Evolutionary conservation across 2,113 vertebrate genomes (phyloP).

Genomic region (Gymnobelideus leadbeateri): DNA sequence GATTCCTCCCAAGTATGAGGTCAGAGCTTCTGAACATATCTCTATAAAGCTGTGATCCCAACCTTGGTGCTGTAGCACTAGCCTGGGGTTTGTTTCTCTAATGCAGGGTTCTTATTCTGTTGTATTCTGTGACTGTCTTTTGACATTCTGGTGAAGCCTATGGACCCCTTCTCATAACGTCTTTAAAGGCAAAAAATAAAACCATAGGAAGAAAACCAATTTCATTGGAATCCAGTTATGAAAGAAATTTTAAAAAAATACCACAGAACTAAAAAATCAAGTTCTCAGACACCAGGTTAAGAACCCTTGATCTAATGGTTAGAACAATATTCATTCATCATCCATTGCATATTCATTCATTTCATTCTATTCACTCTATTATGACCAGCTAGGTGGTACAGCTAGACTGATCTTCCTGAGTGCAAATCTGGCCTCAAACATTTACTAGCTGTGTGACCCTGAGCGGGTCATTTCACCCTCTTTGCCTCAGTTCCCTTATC

Average conservation of each 20-base stretch:
- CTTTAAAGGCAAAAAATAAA: background rate
- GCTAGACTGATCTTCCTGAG: too few species aligned
- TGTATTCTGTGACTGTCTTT: background rate
- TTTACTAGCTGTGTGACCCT: background rate
- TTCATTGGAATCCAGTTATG: background rate
- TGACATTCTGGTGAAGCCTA: background rate
- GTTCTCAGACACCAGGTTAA: background rate
- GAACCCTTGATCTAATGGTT: background rate
- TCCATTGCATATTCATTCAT: background rate
- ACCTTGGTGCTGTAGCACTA: background rate
- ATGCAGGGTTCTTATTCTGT: background rate
- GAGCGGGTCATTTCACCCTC: background rate
- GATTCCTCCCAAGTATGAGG: conserved; percentile 97
- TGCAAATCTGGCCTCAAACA: background rate
- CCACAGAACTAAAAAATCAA: background rate
- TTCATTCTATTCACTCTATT: background rate
- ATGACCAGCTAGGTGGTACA: background rate
- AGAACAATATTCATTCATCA: background rate
- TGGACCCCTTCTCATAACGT: background rate
- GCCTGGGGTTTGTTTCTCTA: background rate
- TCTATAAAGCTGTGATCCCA: background rate
- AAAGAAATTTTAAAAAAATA: background rate
- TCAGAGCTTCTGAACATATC: conserved; percentile 74
- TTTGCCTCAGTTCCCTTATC: background rate
- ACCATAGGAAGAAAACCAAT: background rate